These are phyloP conservation scores for Hyphantria cunea DNA, from an alignment of 1,140 invertebrate species.

Conservation along the genomic window DNA sequence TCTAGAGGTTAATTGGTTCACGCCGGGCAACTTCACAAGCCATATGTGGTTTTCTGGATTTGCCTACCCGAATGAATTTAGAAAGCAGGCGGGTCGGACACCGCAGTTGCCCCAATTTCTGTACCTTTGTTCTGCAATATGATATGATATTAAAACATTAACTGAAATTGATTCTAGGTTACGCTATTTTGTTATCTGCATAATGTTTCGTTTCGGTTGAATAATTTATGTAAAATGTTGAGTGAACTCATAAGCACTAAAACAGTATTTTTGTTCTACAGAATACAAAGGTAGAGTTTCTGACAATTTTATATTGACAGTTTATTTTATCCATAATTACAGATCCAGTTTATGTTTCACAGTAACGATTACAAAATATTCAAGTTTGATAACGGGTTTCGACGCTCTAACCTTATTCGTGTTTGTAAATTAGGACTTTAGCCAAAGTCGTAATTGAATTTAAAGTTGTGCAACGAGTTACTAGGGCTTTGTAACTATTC, in stretches of 20 bases:
- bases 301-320: neutral
- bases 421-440: slow-evolving; percentile 19
- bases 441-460: slow-evolving; percentile 43
- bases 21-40: slow-evolving; percentile 46
- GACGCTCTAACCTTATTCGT: slow-evolving; percentile 8
- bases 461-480: slow-evolving; percentile 31
- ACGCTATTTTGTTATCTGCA: slow-evolving; percentile 16
- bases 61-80: slow-evolving; percentile 40
- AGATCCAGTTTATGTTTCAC: neutral
- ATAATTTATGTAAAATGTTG: slow-evolving; percentile 6
- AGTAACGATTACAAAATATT: slow-evolving; percentile 4
- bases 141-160: slow-evolving; percentile 21
- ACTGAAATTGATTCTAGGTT: slow-evolving; percentile 24
- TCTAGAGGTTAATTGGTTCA: slow-evolving; percentile 55
- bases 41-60: slow-evolving; percentile 57
- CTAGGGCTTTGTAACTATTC: slow-evolving; percentile 38
- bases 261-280: slow-evolving; percentile 6
- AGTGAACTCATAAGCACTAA: neutral
- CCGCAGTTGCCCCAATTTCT: slow-evolving; percentile 32
- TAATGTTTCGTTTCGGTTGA: slow-evolving; percentile 5
- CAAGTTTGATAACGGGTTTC: neutral
- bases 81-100: slow-evolving; percentile 30
- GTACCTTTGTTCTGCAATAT: slow-evolving; percentile 27
- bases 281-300: neutral
- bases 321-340: slow-evolving; percentile 6